Evolutionary conservation across 2,888 invertebrate genomes (phyloP), one percentile per base, ranked within the genome.

Genomic region (Coenonympha arcania): DNA sequence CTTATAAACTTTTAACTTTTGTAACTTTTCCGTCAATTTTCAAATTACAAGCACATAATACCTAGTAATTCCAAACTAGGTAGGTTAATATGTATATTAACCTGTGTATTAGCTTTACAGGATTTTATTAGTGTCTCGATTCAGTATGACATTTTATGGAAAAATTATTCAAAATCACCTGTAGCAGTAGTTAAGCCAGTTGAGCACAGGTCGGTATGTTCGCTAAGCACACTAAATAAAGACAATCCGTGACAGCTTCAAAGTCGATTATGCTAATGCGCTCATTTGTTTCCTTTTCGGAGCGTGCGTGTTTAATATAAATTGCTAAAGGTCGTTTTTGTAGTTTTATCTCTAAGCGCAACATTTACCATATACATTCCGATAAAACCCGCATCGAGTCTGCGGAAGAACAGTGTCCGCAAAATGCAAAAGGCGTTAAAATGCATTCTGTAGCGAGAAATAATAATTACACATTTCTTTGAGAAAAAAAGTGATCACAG

Each of bases 241-340:
- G 73, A 60, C 69, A 68, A 63, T 60, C 67, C 65, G 69, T 71
- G 74, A 71, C 70, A 64, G 61, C 62, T 64, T 52, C 57, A 63
- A n/a, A 62, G 64, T 64, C 61, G 65, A 68, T 74, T 80, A 83
- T 82, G 79, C 68, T 72, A 82, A 85, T 79, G 26, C 43, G 63
- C 66, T 44, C 64, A 72, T 72, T 77, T 76, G 69, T 76, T 75
- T 66, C 80, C 80, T 70, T 78, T 78, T 76, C 68, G 50, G 70
- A 65, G 60, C 60, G 52, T 63, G 69, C 73, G 69, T 65, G 31
- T 33, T 33, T 33, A 69, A 28, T 42, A 22, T 33, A 33, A 42
- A 30, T 42, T 61, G 59, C 52, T 58, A 61, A 60, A 57, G 58
- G 59, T 66, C 55, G 56, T 52, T 46, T 47, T 41, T 19, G 50